phyloP scores from a whole-genome alignment of 2,888 invertebrate species.

The Ormyrus thymus region DNA sequence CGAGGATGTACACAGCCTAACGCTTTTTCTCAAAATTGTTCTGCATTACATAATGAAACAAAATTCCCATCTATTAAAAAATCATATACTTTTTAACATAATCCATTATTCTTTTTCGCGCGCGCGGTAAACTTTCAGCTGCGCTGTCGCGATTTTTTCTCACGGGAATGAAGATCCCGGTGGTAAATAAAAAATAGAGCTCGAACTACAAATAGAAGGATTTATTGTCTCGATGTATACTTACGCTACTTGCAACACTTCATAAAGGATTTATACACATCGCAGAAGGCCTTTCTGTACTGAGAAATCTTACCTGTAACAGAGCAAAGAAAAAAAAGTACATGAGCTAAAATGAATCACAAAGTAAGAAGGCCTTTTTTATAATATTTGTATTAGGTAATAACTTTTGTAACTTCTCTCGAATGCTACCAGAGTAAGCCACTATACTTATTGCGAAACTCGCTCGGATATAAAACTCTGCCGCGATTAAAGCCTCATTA shows the following conservation, averaged over 20 bases:
- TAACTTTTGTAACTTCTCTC: slow-evolving; percentile 38
- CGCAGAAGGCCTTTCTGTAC: background rate
- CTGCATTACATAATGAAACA: background rate
- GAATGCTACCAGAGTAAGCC: background rate
- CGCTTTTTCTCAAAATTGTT: slow-evolving; percentile 18
- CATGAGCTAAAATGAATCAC: slow-evolving; percentile 37
- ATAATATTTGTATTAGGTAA: slow-evolving; percentile 47
- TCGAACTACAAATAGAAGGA: background rate
- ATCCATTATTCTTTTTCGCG: background rate
- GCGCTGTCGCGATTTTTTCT: background rate
- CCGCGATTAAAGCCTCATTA: slow-evolving; percentile 36
- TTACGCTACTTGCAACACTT: slow-evolving; percentile 17
- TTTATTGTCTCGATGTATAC: slow-evolving; percentile 10
- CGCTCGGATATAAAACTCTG: slow-evolving; percentile 23
- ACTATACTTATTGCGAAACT: slow-evolving; percentile 30
- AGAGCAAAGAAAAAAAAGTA: slow-evolving; percentile 8
- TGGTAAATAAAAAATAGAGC: background rate
- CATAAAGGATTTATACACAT: background rate
- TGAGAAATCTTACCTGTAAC: slow-evolving; percentile 47
- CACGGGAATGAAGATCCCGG: background rate
- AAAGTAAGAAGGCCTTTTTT: slow-evolving; percentile 42
- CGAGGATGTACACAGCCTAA: too few species aligned
- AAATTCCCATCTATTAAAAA: background rate
- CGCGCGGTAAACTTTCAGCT: background rate
- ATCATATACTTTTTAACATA: background rate